A percentile compares a stretch with the other conserved stretches of the same genome.
phyloP scores from a whole-genome alignment of 35 echinoderm and acorn worm species.

The Heliocidaris erythrogramma region DNA sequence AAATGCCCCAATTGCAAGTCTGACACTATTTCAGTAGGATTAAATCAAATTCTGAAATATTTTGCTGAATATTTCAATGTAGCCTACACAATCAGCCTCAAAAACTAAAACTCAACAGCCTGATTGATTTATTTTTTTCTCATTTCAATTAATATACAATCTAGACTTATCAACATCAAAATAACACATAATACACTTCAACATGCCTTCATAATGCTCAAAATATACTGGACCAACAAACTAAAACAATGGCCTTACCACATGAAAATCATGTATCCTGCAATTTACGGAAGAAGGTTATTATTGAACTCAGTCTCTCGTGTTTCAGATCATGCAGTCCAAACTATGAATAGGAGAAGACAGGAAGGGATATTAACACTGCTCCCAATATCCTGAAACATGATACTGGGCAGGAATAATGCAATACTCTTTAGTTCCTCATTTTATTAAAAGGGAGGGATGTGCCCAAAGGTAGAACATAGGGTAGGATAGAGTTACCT shows the following conservation, averaged over 20 bases:
- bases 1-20: too few species aligned
- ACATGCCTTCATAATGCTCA: too few species aligned
- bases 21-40: too few species aligned
- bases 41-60: too few species aligned
- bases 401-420: background rate
- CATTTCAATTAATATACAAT: too few species aligned
- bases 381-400: constrained; percentile 1
- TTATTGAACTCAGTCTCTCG: background rate
- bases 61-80: too few species aligned
- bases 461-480: constrained; percentile 7
- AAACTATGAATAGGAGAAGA: background rate
- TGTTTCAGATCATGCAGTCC: background rate
- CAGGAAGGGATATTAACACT: constrained; percentile 10
- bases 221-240: background rate
- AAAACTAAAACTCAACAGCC: too few species aligned
- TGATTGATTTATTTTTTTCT: too few species aligned
- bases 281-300: background rate
- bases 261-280: background rate
- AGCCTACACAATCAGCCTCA: too few species aligned
- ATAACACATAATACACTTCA: too few species aligned
- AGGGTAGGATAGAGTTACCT: background rate
- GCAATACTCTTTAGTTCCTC: background rate
- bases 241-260: background rate
- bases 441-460: background rate
- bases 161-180: too few species aligned